phyloP scores from a whole-genome alignment of 92 coral and sea anemone species.

The Nematostella vectensis region DNA sequence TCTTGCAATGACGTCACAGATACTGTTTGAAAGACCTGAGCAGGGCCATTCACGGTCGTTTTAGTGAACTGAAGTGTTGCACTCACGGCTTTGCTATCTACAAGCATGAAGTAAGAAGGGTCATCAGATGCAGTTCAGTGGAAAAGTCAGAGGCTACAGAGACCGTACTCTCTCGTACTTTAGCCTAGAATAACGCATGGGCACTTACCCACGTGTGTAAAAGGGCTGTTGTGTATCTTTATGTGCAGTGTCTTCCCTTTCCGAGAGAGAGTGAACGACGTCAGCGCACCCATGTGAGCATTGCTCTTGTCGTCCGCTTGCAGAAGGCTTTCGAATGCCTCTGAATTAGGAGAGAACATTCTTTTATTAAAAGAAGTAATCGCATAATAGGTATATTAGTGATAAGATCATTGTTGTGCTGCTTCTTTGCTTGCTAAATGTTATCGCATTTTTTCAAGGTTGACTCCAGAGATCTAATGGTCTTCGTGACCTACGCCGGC shows the following conservation, averaged over 20 bases:
- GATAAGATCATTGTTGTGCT: too few species aligned
- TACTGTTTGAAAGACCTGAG: conserved; percentile 5
- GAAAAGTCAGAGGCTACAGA: too few species aligned
- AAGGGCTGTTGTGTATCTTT: conserved; percentile 4
- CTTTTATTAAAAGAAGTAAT: too few species aligned
- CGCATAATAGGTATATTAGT: too few species aligned
- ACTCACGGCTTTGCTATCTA: conserved; percentile 6
- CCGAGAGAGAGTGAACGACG: conserved; percentile 49
- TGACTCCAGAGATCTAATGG: too few species aligned
- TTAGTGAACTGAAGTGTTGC: conserved; percentile 19
- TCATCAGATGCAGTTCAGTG: too few species aligned
- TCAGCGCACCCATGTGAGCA: conserved; percentile 34
- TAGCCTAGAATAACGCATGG: too few species aligned
- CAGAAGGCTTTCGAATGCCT: conserved; percentile 58
- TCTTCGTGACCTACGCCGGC: too few species aligned
- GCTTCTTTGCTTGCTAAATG: too few species aligned
- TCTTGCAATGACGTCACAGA: conserved; percentile 15
- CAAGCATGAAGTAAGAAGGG: not conserved
- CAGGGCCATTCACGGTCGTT: conserved; percentile 7
- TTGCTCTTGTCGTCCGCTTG: conserved; percentile 20
- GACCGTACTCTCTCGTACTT: too few species aligned
- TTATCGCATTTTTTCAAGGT: too few species aligned
- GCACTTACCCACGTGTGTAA: conserved; percentile 18
- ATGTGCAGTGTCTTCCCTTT: conserved; percentile 38
- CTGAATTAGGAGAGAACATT: conserved; percentile 15